Conservation (phyloP, 2,888 invertebrate genomes). For the Leptopilina myrica region DNA sequence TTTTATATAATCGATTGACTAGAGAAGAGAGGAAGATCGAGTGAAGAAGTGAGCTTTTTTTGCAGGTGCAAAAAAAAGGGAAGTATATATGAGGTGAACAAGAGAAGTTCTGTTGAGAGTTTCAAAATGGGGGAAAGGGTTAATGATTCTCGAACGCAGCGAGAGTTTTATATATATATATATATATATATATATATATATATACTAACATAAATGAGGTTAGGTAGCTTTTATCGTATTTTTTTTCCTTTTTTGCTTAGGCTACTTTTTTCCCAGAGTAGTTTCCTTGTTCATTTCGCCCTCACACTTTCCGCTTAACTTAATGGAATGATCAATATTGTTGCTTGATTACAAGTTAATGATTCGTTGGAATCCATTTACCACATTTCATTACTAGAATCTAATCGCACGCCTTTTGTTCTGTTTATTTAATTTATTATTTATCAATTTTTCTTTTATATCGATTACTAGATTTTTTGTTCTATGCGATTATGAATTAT, state of each 20-base stretch:
- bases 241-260: neutral
- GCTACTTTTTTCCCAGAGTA: neutral
- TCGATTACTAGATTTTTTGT: no score
- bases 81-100: neutral
- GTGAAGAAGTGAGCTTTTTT: constrained; percentile 16
- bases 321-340: constrained; percentile 28
- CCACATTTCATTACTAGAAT: neutral
- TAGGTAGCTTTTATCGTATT: constrained; percentile 50
- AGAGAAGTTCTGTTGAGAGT: neutral
- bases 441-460: no score
- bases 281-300: constrained; percentile 12
- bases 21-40: constrained; percentile 43
- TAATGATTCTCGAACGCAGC: constrained; percentile 51
- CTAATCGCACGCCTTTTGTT: neutral
- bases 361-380: neutral
- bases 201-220: neutral
- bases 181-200: constrained; percentile 33
- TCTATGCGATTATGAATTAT: no score
- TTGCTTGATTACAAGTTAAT: constrained; percentile 22
- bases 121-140: constrained; percentile 46
- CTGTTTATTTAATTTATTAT: no score
- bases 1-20: constrained; percentile 57
- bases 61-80: neutral
- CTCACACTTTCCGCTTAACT: constrained; percentile 9
- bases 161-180: constrained; percentile 30